Conservation (phyloP, 2,888 invertebrate genomes). For the Rhodophaea formosa region DNA sequence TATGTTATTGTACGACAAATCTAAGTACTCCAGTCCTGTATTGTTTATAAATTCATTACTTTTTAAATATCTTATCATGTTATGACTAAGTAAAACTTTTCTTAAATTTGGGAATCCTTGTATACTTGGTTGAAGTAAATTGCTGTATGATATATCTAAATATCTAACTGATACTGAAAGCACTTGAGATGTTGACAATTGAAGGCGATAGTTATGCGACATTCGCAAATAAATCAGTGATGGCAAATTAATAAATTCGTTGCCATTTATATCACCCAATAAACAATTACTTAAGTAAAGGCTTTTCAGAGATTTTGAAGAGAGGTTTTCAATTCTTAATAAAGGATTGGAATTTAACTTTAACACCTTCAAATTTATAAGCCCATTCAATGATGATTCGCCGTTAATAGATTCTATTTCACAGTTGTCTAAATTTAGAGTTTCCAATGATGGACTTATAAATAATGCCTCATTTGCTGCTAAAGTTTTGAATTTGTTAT, state of each 20-base stretch:
- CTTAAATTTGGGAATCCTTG: conserved; percentile 83
- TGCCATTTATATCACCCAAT: conserved; percentile 70
- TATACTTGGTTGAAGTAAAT: conserved; percentile 80
- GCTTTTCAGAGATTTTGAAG: conserved; percentile 73
- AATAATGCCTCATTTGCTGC: conserved; percentile 60
- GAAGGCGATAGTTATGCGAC: conserved; percentile 81
- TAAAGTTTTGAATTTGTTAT: conserved; percentile 81
- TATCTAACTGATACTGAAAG: conserved; percentile 73
- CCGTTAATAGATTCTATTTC: conserved; percentile 80
- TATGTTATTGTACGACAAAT: conserved; percentile 85
- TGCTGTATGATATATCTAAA: conserved; percentile 83
- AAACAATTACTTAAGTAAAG: conserved; percentile 82
- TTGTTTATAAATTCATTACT: conserved; percentile 83
- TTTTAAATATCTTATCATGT: conserved; percentile 82
- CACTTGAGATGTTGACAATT: conserved; percentile 58
- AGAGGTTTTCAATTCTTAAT: conserved; percentile 63
- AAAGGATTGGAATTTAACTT: conserved; percentile 79
- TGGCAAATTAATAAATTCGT: conserved; percentile 81
- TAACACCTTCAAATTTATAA: conserved; percentile 76
- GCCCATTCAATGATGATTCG: conserved; percentile 69
- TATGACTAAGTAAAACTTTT: conserved; percentile 82
- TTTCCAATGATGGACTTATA: conserved; percentile 79
- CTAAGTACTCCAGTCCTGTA: conserved; percentile 80
- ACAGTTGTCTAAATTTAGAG: conserved; percentile 83
- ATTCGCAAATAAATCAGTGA: conserved; percentile 82